Evolutionary conservation across 2,113 vertebrate genomes (phyloP), one percentile per base, ranked within the genome.

Genomic region (Dendrocopos noguchii): DNA sequence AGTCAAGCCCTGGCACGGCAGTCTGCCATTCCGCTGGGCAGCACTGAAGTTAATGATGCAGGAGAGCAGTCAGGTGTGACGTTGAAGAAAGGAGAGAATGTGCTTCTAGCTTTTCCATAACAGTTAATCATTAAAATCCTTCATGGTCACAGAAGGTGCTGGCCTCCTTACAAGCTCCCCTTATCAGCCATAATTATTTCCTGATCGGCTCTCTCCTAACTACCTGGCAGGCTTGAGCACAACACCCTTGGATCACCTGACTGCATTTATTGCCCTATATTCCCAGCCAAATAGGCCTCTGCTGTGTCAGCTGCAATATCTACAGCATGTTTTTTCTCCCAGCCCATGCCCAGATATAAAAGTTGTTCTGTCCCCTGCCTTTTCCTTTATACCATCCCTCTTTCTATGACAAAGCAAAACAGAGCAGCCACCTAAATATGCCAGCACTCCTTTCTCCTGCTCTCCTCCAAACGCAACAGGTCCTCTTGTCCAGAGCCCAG

Each of bases 121-220:
- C 7, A 61, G 91, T 91, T 96, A 97, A 96, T 88, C 74, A 93
- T 96, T 95, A 95, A 87, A 81, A 53, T n/a, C 63, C 82, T 79
- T 79, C 90, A 88, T 28, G 81, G 91, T 44, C 75, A 91, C 86
- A 67, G 78, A 91, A 94, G 80, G 80, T 63, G 84, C 86, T 96
- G 85, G 80, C 82, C 93, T 93, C 73, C 87, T 87, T 72, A 34
- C 91, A 67, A 91, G 68, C 46, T 84, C 39, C 92, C 46, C 47
- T 91, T 95, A 96, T 89, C 94, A 93, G 55, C 86, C 67, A 14
- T 88, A 95, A 95, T 96, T 86, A 93, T 94, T 95, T 95, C 95
- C 94, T 94, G 93, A 95, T 91, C 74, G 0, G 64, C 83, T 94
- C 91, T 93, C 6, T 1, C 84, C 87, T 87, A 93, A 75, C 78